Evolutionary conservation across 2,888 invertebrate genomes (phyloP).

Genomic region (Athalia rosae): DNA sequence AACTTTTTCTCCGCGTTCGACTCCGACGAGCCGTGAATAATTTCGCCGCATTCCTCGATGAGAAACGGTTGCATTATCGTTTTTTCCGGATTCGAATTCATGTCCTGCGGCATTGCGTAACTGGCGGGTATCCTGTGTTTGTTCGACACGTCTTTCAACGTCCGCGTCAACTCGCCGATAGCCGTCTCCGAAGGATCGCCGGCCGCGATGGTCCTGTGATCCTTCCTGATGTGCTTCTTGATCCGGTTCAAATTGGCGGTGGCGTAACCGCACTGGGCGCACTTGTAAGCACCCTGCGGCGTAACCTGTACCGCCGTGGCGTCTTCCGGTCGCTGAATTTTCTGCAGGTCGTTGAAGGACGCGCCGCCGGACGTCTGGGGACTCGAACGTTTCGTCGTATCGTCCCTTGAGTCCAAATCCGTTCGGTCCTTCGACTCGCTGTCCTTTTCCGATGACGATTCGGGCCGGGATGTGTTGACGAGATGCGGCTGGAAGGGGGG

Average conservation of each 20-base stretch:
- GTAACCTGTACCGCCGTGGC: conserved; percentile 75
- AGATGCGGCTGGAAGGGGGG: conserved; percentile 64
- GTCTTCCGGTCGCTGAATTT: conserved; percentile 74
- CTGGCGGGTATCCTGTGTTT: conserved; percentile 78
- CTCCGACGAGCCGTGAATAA: conserved; percentile 53
- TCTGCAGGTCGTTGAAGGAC: conserved; percentile 73
- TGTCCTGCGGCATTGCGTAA: conserved; percentile 79
- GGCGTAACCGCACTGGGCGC: conserved; percentile 69
- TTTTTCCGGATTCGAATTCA: conserved; percentile 72
- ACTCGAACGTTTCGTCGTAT: conserved; percentile 65
- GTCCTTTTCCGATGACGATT: conserved; percentile 56
- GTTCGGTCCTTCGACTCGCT: conserved; percentile 60
- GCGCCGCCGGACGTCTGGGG: conserved; percentile 74
- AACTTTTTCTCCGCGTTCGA: conserved; percentile 76
- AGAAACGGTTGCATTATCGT: conserved; percentile 96
- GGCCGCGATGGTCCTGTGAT: conserved; percentile 66
- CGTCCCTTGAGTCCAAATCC: conserved; percentile 70
- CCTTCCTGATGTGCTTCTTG: conserved; percentile 74
- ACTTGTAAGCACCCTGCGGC: conserved; percentile 69
- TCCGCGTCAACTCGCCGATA: conserved; percentile 74
- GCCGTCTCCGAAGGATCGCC: conserved; percentile 70
- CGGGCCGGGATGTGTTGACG: conserved; percentile 53
- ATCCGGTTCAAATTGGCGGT: conserved; percentile 70
- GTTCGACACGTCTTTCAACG: conserved; percentile 76
- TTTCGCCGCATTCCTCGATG: conserved; percentile 80